phyloP scores from a whole-genome alignment of 2,888 invertebrate species.

The Acleris emargana region DNA sequence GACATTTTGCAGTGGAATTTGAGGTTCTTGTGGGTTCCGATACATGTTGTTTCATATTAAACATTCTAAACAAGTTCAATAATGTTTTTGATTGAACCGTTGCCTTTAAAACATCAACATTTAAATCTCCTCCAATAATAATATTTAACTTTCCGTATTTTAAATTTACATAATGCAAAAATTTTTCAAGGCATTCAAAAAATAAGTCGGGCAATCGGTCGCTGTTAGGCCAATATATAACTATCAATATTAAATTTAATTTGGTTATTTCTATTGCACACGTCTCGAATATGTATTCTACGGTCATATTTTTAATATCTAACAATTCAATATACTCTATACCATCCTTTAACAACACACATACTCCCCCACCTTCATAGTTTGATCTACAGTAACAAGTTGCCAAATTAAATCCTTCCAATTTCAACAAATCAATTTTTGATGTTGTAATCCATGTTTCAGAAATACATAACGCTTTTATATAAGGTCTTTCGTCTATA shows the following conservation, averaged over 20 bases:
- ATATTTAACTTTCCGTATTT: no score
- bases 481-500: conserved; percentile 34
- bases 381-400: conserved; percentile 31
- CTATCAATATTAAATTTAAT: conserved; percentile 36
- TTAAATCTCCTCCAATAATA: background rate
- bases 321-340: conserved; percentile 29
- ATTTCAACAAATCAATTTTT: conserved; percentile 22
- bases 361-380: conserved; percentile 38
- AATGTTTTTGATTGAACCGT: no score
- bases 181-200: no score
- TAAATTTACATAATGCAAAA: no score
- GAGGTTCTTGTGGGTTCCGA: no score
- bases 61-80: no score
- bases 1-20: no score
- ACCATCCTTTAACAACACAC: conserved; percentile 31
- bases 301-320: conserved; percentile 33
- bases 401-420: conserved; percentile 29
- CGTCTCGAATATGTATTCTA: conserved; percentile 39
- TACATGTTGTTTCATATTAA: no score
- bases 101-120: no score
- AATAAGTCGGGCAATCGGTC: no score
- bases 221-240: conserved; percentile 38
- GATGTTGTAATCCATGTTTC: conserved; percentile 34
- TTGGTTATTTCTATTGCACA: conserved; percentile 35
- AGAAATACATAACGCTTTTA: conserved; percentile 34